Base-by-base conservation (phyloP, 23 tunicate species). In the Oikopleura dioica region DNA sequence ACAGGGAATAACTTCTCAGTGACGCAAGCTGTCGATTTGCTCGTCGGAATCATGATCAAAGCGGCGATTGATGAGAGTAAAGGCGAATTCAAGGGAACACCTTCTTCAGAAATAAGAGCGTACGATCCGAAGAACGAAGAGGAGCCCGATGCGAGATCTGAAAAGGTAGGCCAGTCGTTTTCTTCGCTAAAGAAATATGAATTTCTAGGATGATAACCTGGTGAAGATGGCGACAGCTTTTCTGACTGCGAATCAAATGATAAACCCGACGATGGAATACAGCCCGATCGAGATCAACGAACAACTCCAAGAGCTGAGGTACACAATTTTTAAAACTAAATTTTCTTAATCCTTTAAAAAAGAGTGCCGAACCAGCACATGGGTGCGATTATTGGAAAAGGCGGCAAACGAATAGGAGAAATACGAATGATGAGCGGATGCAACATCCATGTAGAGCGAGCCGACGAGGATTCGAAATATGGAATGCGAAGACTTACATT, bases 391-490 rank as follows among this genome's bases (percentile, higher is more conserved):
- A 63, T 63, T 23, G 72, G 72, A 2, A 23, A 31, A 2, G 72
- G 72, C 33, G 72, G 72, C 30, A 63, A 63, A 28, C 29, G 72
- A 31, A 63, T 63, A 63, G 26, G 26, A 2, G 72, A 63, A 2
- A 28, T 28, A 2, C 72, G 72, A 24, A 63, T 63, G 72, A 63
- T 63, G 72, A 63, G 72, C 33, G 72, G 72, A 2, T 63, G 72
- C 26, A 63, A 63, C 4, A 63, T 63, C 33, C 16, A 63, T 2
- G 26, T 63, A 2, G 72, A 63, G 72, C 72, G 72, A 21, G 72
- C 16, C 16, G 72, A 63, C 26, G 72, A 31, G 30, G 16, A 23
- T 31, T n/a, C n/a, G n/a, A n/a, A n/a, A n/a, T n/a, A n/a, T n/a
- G 72, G 72, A 63, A 28, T 63, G 33, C 29, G 72, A 28, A 24